phyloP scores from a whole-genome alignment of 2,113 vertebrate genomes.

The Odocoileus hemionus region DNA sequence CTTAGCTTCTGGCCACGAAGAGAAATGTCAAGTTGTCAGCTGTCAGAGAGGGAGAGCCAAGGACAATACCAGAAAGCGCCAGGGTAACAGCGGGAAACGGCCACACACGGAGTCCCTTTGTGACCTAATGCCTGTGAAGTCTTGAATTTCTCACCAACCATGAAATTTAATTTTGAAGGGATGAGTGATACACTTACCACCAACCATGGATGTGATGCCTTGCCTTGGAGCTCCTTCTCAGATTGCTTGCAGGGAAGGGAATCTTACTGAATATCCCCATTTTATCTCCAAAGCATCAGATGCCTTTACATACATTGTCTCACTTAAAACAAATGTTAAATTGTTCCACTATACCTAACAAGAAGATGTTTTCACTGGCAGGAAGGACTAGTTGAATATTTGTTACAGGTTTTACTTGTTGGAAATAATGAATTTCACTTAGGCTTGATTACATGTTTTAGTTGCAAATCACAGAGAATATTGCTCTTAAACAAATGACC shows the following conservation, averaged over 20 bases:
- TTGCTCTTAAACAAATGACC: neutral
- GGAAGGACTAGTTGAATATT: neutral
- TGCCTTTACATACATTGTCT: neutral
- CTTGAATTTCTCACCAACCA: constrained; percentile 7
- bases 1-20: neutral
- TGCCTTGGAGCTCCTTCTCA: neutral
- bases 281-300: neutral
- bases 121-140: neutral
- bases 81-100: neutral
- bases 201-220: neutral
- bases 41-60: neutral
- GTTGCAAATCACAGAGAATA: neutral
- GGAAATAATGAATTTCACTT: neutral
- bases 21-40: neutral
- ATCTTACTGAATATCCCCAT: neutral
- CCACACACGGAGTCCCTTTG: neutral
- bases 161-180: constrained; percentile 2
- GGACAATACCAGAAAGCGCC: neutral
- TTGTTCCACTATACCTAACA: neutral
- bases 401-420: neutral
- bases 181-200: neutral
- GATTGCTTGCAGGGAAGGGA: neutral
- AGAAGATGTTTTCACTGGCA: neutral
- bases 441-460: neutral
- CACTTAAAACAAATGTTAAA: neutral